These are phyloP conservation scores for Arrhamphus sclerolepis DNA, from an alignment of 2,797 vertebrate genomes.

Conservation along the genomic window DNA sequence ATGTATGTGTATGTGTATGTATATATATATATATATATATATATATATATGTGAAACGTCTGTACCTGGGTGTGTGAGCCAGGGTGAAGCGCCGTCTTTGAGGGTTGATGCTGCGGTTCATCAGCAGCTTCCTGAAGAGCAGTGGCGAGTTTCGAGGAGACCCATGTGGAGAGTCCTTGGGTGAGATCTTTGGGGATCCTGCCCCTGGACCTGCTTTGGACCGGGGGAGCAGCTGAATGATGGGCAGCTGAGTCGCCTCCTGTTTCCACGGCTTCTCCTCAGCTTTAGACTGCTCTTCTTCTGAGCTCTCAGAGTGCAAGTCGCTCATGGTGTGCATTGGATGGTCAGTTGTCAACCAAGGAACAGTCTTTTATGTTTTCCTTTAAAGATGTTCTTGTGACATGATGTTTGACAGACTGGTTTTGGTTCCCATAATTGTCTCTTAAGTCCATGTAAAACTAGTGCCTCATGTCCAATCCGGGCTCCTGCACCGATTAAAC, in stretches of 20 bases:
- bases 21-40: too few relatives aligned
- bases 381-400: background rate
- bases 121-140: constrained; percentile 87
- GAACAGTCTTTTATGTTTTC: background rate
- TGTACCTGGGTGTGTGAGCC: constrained; percentile 84
- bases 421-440: background rate
- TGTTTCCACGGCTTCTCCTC: constrained; percentile 43
- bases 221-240: constrained; percentile 73
- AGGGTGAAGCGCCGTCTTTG: constrained; percentile 87
- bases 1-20: too few relatives aligned
- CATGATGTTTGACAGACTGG: background rate
- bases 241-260: constrained; percentile 39
- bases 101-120: constrained; percentile 87
- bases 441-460: constrained; percentile 22
- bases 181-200: constrained; percentile 77
- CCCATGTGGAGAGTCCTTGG: constrained; percentile 77
- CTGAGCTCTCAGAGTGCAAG: constrained; percentile 63
- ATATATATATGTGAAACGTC: too few relatives aligned
- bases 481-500: constrained; percentile 9
- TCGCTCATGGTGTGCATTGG: constrained; percentile 41
- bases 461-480: constrained; percentile 8
- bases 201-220: constrained; percentile 58
- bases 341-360: background rate
- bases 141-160: constrained; percentile 86
- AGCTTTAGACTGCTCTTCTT: constrained; percentile 64